Evolutionary conservation across 2,797 vertebrate species (phyloP).

Genomic region (Setipinna tenuifilis): DNA sequence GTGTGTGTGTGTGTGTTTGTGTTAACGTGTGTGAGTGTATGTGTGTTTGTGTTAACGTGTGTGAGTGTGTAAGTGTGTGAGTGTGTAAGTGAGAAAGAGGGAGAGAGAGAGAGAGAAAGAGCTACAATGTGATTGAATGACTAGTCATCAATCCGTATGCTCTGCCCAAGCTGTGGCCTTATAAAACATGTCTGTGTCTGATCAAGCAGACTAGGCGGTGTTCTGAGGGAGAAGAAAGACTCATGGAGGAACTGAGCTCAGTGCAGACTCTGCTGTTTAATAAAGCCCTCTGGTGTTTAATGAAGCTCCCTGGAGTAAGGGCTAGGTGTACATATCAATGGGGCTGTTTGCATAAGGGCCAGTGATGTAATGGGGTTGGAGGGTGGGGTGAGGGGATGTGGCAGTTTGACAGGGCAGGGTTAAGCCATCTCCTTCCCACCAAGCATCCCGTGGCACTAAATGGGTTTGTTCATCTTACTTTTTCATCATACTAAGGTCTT

Average conservation of each 20-base stretch:
- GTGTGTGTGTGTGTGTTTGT: not conserved
- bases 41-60: not conserved
- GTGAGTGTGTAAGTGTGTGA: not conserved
- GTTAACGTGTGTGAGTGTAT: not conserved
- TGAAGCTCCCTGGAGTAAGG: not conserved
- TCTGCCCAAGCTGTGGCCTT: not conserved
- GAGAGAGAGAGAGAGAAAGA: no score
- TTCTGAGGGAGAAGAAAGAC: not conserved
- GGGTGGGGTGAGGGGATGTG: no score
- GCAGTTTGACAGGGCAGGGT: not conserved
- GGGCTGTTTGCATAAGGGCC: not conserved
- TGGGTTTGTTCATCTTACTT: not conserved
- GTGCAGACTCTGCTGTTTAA: not conserved
- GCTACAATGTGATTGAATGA: not conserved
- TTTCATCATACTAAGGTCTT: not conserved
- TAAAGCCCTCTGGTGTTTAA: not conserved
- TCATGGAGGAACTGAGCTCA: not conserved
- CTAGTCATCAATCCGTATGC: conserved; percentile 16
- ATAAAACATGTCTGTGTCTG: not conserved
- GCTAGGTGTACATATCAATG: not conserved
- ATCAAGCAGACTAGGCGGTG: no score
- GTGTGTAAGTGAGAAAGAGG: not conserved
- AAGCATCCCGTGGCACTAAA: not conserved
- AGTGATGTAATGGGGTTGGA: not conserved
- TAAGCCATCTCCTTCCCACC: not conserved